Evolutionary conservation across 1,140 invertebrate species (phyloP), one percentile per base, ranked within the genome.

Genomic region (Drosophila pseudoananassae): DNA sequence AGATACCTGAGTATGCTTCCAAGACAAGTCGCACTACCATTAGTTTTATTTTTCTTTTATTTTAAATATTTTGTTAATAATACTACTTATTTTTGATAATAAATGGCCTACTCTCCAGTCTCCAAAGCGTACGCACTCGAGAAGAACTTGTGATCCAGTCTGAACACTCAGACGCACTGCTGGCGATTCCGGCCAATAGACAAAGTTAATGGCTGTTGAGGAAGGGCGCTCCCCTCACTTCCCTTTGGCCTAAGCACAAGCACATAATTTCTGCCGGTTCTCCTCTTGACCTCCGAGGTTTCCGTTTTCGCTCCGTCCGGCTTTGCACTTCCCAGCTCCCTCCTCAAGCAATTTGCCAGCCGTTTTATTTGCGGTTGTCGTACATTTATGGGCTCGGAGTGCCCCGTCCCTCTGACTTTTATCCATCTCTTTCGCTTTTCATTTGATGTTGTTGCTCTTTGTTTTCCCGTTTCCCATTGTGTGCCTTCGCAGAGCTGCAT

Each of bases 301-400:
- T 53, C 46, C 58, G 25, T 17, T 36, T 46, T 14, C 33, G 1
- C 25, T 49, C 31, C n/a, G 29, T 40, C 29, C 29, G 9, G 25
- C 40, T 36, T 14, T 38, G 17, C 40, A 29, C 15, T 49, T 50
- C 45, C n/a, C 14, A 54, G 50, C 61, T 69, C 49, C 45, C 53
- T 55, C 40, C 47, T 63, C 43, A 50, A 82, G 54, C 82, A 87
- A 88, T 88, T 87, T 87, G 83, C 83, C 65, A 78, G 65, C 78
- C 82, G 80, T 87, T 87, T 87, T 85, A 85, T 85, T 85, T 85
- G 81, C 82, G 82, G 81, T 85, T 85, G 82, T 87, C 60, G 81
- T 78, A 87, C 81, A 85, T 85, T 85, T 77, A 85, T 71, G 75
- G 71, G 40, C 71, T 54, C 33, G 43, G 23, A 52, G 33, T 29